A percentile compares a stretch with the other conserved stretches of the same genome.
Conservation (phyloP, 1,140 invertebrate species). For the Pachypsylla venusta region DNA sequence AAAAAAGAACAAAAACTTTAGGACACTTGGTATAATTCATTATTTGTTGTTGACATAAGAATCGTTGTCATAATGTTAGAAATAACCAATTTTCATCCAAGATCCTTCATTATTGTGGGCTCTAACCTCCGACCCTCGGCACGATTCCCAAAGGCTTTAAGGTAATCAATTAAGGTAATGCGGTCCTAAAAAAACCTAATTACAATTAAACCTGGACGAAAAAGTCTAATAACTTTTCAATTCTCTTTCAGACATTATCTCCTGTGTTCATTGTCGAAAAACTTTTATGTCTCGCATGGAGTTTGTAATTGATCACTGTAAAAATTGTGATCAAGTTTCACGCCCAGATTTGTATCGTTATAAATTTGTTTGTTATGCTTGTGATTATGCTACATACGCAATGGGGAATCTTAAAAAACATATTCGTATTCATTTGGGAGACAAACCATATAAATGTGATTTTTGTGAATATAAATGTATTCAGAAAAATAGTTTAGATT, state of each 20-base stretch:
- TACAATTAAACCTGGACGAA: too few relatives aligned
- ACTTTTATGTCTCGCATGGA: not conserved
- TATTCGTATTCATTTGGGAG: constrained; percentile 40
- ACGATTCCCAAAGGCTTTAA: too few relatives aligned
- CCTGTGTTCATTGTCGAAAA: not conserved
- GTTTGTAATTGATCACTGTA: not conserved
- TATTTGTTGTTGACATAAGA: too few relatives aligned
- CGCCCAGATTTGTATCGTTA: not conserved
- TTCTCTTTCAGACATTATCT: not conserved
- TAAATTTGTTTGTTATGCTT: not conserved
- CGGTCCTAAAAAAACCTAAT: too few relatives aligned
- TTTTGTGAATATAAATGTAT: constrained; percentile 32
- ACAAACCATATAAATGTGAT: constrained; percentile 44
- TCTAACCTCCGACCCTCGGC: too few relatives aligned
- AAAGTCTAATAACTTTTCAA: too few relatives aligned
- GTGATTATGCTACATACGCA: not conserved
- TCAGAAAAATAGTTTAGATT: not conserved
- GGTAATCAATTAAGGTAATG: too few relatives aligned
- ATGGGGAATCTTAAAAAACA: constrained; percentile 34
- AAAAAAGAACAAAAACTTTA: too few relatives aligned
- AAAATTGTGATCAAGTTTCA: not conserved
- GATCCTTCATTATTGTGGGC: too few relatives aligned
- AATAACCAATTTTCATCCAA: too few relatives aligned
- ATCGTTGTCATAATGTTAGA: too few relatives aligned
- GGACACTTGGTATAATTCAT: too few relatives aligned